Base-by-base conservation (phyloP, 2,797 vertebrate genomes). In the Tauraco hartlaubi region DNA sequence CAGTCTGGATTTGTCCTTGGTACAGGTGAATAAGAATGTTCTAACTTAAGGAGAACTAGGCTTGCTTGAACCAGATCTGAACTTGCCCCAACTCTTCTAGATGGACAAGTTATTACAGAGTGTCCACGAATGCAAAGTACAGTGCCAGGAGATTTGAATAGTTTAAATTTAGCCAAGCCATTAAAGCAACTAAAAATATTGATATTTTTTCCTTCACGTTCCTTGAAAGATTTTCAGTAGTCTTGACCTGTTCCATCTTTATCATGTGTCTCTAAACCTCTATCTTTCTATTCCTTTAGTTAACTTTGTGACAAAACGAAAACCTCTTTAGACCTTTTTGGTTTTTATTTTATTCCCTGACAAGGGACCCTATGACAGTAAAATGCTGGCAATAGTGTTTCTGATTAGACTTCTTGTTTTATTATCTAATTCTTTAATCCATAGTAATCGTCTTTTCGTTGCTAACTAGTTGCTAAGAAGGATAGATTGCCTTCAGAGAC, bases 361-460 rank as follows among this genome's bases (percentile, higher is more conserved):
- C 35, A 29, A 0, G 26, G 39, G 63, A 11, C 23, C 25, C 44
- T 74, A 43, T 92, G 83, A 92, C 90, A 93, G 35, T 88, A 85
- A 94, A 78, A 93, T 81, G 74, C 74, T 94, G 76, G 56, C 68
- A 64, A 26, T 62, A 33, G 31, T 66, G 59, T 64, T 95, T 97
- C 78, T 90, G 86, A 84, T 96, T 90, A 85, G 82, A 71, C 44
- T 94, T 92, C 93, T 81, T 96, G 31, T 46, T 92, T 73, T 82
- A 92, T 94, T 97, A 86, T 81, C 83, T 94, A 96, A 95, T 96
- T 92, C 88, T 92, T 84, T 91, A 93, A 94, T 75, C 43, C 59
- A 62, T 15, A 79, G 37, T 82, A 95, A 94, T 77, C 35, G 83
- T 95, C 55, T 87, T 41, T 89, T 96, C 8, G 79, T 95, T 90